Conservation (phyloP, 2,797 vertebrate genomes). For the Falco berigora region DNA sequence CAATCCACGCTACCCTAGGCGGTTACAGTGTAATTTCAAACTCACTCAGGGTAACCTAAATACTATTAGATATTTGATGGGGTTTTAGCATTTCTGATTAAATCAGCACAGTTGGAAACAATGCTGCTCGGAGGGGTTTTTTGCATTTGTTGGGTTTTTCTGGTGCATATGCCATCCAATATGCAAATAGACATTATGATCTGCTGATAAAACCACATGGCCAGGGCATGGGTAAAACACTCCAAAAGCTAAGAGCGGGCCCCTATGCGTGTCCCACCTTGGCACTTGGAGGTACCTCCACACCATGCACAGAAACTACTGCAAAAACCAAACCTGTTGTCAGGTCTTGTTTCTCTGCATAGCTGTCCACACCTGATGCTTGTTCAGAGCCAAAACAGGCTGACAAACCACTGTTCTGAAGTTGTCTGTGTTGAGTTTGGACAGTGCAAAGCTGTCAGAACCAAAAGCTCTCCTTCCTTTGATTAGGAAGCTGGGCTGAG, state of each 20-base stretch:
- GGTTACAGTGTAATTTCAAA: background rate
- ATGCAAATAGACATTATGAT: background rate
- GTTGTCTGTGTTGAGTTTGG: background rate
- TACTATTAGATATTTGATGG: background rate
- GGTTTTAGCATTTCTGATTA: background rate
- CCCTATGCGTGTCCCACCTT: background rate
- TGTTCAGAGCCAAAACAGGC: background rate
- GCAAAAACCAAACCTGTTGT: background rate
- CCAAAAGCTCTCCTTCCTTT: background rate
- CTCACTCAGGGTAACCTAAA: background rate
- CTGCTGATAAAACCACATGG: background rate
- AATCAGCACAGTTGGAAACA: background rate
- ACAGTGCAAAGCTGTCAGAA: background rate
- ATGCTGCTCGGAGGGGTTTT: background rate
- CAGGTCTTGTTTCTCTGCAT: background rate
- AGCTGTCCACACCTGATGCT: background rate
- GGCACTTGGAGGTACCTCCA: background rate
- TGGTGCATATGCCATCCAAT: background rate
- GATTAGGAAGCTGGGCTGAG: background rate
- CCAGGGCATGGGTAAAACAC: background rate
- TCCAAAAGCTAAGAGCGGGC: background rate
- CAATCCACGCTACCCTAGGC: accelerated
- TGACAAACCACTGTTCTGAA: background rate
- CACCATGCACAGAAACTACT: background rate
- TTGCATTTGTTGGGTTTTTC: background rate